Evolutionary conservation across 2,888 invertebrate species (phyloP), one percentile per base, ranked within the genome.

Genomic region (Drosophila sordidapex): DNA sequence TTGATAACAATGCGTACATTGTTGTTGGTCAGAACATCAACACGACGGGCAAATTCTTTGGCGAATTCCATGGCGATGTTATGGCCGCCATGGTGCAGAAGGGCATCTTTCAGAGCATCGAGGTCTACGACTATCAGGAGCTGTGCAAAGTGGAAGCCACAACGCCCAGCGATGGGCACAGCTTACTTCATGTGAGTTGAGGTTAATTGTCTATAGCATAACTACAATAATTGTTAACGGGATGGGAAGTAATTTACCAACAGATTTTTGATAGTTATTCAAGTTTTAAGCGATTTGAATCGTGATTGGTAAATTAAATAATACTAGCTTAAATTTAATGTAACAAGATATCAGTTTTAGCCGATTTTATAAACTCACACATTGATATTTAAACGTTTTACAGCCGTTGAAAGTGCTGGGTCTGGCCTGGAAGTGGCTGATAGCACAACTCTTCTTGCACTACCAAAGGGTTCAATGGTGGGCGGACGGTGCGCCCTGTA

Each of bases 1-100:
- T 99, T 49, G 99, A 99, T 91, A 97, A 96, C 91, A 97, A 98
- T 86, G 99, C 98, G 0, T 99, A 98, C 92, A 95, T 98, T 1
- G 94, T 97, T 13, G 95, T 97, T 0, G 92, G 93, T 1, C 95
- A 95, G 82, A 94, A 95, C 27, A 93, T 94, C 40, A 94, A 94
- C 46, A 94, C 96, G 58, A 96, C 96, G 0, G 98, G 98, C 0
- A 94, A 94, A 82, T 98, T 99, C 93, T 97, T 98, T 92, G 98
- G 98, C 0, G 96, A 96, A 74, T 84, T 82, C 56, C 94, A 97
- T 33, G 96, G 96, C 15, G 95, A 96, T 40, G 95, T 98, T 4
- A 95, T 98, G 95, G 94, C 95, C 63, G 95, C 95, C 0, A 95
- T 98, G 94, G 94, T 98, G 2, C 93, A 95, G 0, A 94, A 95